Evolutionary conservation across 2,113 vertebrate species (phyloP).

Genomic region (Cettia cetti): DNA sequence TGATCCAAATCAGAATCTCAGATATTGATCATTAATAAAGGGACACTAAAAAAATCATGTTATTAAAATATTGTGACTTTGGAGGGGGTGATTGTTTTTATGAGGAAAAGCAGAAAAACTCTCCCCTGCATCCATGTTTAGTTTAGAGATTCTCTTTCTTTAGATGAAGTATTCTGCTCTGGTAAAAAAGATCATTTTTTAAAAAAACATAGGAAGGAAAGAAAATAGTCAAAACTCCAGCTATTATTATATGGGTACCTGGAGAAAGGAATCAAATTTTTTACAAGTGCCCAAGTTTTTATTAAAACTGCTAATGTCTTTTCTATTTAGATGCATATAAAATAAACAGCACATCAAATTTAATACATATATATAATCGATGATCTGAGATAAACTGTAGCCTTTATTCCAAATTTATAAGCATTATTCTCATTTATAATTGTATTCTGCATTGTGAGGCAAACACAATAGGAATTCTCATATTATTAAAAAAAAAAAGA

Average conservation of each 20-base stretch:
- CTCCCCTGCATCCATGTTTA: not conserved
- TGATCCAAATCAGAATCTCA: not conserved
- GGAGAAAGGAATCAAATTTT: not conserved
- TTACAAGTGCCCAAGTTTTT: not conserved
- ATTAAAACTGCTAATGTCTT: not conserved
- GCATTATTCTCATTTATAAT: not conserved
- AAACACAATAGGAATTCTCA: slow-evolving; percentile 5
- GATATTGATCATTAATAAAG: not conserved
- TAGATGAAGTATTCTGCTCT: not conserved
- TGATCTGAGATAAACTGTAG: slow-evolving; percentile 6
- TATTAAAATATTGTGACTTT: not conserved
- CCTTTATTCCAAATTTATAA: not conserved
- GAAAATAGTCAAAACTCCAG: not conserved
- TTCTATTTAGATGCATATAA: not conserved
- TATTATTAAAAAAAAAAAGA: not conserved
- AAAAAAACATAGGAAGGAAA: not conserved
- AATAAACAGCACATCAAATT: not conserved
- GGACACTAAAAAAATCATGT: not conserved
- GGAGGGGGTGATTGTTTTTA: not conserved
- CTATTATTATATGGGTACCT: not conserved
- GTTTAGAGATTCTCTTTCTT: not conserved
- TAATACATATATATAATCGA: not conserved
- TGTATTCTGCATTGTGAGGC: not conserved
- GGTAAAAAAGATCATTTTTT: not conserved
- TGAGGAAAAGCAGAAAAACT: not conserved